Percentiles rank a stretch among this genome's conserved stretches.
phyloP scores from a whole-genome alignment of 2,113 vertebrate species.

The Panurus biarmicus region DNA sequence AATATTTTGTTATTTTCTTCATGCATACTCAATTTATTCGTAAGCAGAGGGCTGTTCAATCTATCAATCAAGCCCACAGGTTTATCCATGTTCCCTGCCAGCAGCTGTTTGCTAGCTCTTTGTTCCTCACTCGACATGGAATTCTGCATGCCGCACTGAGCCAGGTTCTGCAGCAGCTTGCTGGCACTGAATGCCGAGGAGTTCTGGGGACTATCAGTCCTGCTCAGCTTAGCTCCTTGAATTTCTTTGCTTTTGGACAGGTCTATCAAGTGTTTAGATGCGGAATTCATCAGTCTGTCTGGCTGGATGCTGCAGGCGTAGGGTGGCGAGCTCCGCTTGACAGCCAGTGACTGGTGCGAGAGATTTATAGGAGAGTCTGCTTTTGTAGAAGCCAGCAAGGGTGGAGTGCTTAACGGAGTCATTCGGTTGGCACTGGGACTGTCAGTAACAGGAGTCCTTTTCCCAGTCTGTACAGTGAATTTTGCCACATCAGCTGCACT shows the following conservation, averaged over 20 bases:
- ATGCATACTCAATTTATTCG: conserved; percentile 70
- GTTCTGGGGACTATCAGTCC: conserved; percentile 75
- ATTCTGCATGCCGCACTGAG: conserved; percentile 84
- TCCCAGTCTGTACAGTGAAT: conserved; percentile 71
- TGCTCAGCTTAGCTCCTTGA: conserved; percentile 72
- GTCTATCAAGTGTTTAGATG: conserved; percentile 73
- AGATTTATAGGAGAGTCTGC: conserved; percentile 77
- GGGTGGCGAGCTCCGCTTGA: conserved; percentile 66
- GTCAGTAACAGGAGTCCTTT: conserved; percentile 72
- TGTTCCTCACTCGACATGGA: conserved; percentile 67
- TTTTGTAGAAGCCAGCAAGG: conserved; percentile 65
- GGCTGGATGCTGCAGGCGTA: conserved; percentile 64
- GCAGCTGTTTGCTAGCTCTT: conserved; percentile 65
- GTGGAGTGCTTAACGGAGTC: conserved; percentile 76
- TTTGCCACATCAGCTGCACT: conserved; percentile 73
- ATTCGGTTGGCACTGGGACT: conserved; percentile 70
- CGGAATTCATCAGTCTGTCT: conserved; percentile 54
- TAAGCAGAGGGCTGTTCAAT: conserved; percentile 77
- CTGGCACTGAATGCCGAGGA: conserved; percentile 89
- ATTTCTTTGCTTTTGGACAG: conserved; percentile 74
- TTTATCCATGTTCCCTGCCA: conserved; percentile 71
- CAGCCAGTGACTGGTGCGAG: conserved; percentile 70
- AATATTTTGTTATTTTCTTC: conserved; percentile 79
- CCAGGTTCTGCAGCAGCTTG: conserved; percentile 94
- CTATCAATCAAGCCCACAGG: conserved; percentile 79